phyloP scores from a whole-genome alignment of 2,888 invertebrate genomes.

The Protophormia terraenovae region DNA sequence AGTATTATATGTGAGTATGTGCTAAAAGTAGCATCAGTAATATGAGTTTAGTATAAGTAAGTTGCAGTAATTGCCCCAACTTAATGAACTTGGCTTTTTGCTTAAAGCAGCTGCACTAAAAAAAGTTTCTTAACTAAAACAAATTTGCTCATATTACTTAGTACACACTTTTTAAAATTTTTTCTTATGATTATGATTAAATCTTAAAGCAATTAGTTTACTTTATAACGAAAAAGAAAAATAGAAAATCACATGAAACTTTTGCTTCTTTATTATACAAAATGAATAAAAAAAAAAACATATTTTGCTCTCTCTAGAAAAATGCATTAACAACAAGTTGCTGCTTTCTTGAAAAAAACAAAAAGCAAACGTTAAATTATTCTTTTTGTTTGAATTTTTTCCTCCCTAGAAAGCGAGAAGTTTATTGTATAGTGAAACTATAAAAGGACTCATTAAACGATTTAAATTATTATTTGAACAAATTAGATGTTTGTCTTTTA shows the following conservation, averaged over 20 bases:
- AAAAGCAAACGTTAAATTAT: too few relatives aligned
- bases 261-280: background rate
- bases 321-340: too few relatives aligned
- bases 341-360: background rate
- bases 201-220: conserved; percentile 1
- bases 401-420: too few relatives aligned
- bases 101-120: background rate
- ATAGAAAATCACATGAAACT: background rate
- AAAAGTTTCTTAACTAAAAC: background rate
- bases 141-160: too few relatives aligned
- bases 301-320: too few relatives aligned
- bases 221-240: background rate
- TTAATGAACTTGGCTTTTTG: background rate
- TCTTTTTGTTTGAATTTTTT: background rate
- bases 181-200: conserved; percentile 3
- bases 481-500: too few relatives aligned
- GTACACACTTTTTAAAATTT: background rate
- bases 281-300: too few relatives aligned
- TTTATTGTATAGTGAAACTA: too few relatives aligned
- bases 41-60: background rate
- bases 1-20: background rate
- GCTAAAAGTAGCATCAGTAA: background rate
- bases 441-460: too few relatives aligned
- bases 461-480: too few relatives aligned
- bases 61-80: background rate